Base-by-base conservation (phyloP, 2,888 invertebrate species). In the Odontomyia ornata region DNA sequence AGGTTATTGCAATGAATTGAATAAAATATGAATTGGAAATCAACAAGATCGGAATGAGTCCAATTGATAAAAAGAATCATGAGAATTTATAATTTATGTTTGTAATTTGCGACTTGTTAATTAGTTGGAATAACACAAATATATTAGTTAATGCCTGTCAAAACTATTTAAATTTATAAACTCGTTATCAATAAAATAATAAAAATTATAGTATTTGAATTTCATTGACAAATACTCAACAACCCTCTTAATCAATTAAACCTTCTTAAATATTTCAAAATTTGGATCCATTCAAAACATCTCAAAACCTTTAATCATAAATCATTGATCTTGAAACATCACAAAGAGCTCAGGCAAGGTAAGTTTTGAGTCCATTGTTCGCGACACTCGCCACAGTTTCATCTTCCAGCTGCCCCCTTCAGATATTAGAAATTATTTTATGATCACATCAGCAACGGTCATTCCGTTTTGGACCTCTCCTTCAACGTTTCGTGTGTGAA, bases 371-470 rank as follows among this genome's bases (percentile, higher is more conserved):
- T 21, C 47, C 27, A 69, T 9, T 27, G 47, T 21, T 4, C 25
- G 47, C 21, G 46, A 1, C 69, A 46, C 28, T 47, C 47, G 69
- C 27, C 69, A 46, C 15, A 9, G 47, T 4, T n/a, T 30, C 47
- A 21, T 69, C 0, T n/a, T 11, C 47, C 69, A 69, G 69, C 69
- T 69, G 69, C 47, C 27, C 36, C 18, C 1, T n/a, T 18, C 36
- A 18, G 13, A 65, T 64, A 69, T 46, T 25, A 69, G 27, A 69
- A 69, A 25, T 11, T 11, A 15, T 64, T 69, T 69, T 21, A 65
- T 36, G 30, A n/a, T 65, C 21, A 9, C 36, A 36, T 36, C 36
- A 36, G n/a, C 69, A 69, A 47, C 69, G 69, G 47, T 69, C 69
- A 27, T 69, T 23, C 15, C 23, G 13, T 23, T 47, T 46, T 25